Percentiles rank a stretch among this genome's conserved stretches.
Conservation (phyloP, 2,113 vertebrate species). For the Sinocyclocheilus rhinocerous region DNA sequence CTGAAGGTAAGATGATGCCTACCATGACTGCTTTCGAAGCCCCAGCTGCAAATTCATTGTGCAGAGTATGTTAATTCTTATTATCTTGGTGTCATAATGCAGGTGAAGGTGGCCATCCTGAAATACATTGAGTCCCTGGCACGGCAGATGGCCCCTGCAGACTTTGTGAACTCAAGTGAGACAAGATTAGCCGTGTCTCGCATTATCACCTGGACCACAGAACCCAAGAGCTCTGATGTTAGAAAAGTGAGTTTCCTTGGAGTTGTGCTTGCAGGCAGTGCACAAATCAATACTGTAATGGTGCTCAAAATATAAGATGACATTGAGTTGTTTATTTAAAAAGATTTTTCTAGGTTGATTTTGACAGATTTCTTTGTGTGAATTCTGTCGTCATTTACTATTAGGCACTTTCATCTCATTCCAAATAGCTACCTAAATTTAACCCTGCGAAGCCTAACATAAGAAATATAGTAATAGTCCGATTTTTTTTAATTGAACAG, state of each 20-base stretch:
- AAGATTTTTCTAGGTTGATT: background rate
- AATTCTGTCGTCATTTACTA: background rate
- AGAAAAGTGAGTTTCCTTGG: constrained; percentile 83
- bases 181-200: constrained; percentile 96
- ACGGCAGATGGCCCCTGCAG: constrained; percentile 95
- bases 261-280: background rate
- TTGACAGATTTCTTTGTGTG: background rate
- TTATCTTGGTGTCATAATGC: constrained; percentile 10
- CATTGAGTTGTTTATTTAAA: background rate
- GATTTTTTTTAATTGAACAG: too few species aligned
- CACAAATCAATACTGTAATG: background rate
- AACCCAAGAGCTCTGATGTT: constrained; percentile 98
- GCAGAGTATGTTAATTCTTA: background rate
- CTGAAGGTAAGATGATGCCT: constrained; percentile 82
- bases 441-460: too few species aligned
- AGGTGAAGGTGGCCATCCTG: constrained; percentile 98
- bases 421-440: background rate
- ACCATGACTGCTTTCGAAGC: background rate
- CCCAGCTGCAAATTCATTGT: background rate
- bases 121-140: constrained; percentile 96
- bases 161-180: constrained; percentile 98
- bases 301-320: background rate
- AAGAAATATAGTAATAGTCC: too few species aligned
- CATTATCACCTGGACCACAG: constrained; percentile 99
- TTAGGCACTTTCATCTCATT: background rate